Conservation (phyloP, 2,888 invertebrate species). For the Aethes cnicana region DNA sequence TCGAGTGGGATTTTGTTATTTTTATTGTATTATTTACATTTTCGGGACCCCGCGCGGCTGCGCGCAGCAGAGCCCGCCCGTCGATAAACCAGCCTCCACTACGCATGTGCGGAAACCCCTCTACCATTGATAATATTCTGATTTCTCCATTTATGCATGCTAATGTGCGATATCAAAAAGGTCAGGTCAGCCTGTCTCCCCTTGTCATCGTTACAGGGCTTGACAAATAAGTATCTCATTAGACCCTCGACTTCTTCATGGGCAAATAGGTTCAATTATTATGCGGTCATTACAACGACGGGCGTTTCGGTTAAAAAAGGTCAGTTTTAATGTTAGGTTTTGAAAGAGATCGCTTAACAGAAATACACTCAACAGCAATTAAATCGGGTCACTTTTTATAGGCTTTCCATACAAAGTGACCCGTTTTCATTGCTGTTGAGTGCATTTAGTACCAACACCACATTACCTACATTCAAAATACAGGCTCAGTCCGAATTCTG, state of each 20-base stretch:
- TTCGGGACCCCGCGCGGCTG: conserved; percentile 59
- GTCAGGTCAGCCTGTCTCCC: conserved; percentile 51
- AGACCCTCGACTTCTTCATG: conserved; percentile 17
- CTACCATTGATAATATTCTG: conserved; percentile 68
- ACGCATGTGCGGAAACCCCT: conserved; percentile 74
- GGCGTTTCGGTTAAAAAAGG: neutral
- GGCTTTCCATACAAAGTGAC: too few relatives aligned
- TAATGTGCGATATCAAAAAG: conserved; percentile 67
- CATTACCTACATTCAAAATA: too few relatives aligned
- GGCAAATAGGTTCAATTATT: neutral
- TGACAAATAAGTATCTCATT: conserved; percentile 43
- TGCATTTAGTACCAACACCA: too few relatives aligned
- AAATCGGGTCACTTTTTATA: too few relatives aligned
- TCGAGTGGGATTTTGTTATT: conserved; percentile 68
- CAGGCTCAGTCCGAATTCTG: too few relatives aligned
- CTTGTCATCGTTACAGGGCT: conserved; percentile 45
- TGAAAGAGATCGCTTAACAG: too few relatives aligned
- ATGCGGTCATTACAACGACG: neutral
- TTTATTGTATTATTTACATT: conserved; percentile 76
- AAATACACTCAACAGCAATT: too few relatives aligned
- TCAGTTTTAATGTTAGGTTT: too few relatives aligned
- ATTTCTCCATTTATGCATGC: conserved; percentile 74
- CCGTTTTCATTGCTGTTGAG: too few relatives aligned
- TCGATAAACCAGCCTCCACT: conserved; percentile 58
- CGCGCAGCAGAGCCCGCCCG: conserved; percentile 53